Conservation (phyloP, 2,888 invertebrate species). For the Beris chalybata region DNA sequence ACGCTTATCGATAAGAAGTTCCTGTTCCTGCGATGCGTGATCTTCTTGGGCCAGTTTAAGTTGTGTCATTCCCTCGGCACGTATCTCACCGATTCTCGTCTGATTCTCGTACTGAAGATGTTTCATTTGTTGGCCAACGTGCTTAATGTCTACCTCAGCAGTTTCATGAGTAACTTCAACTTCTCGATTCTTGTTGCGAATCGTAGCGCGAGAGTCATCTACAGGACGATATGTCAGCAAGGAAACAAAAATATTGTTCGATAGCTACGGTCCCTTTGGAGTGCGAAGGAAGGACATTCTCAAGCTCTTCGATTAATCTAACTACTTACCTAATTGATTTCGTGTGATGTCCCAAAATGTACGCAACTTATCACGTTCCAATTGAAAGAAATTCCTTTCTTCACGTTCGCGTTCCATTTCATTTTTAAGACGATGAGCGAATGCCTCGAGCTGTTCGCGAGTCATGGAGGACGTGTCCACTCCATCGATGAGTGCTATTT, state of each 20-base stretch:
- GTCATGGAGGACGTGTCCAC: conserved; percentile 91
- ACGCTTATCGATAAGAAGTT: conserved; percentile 64
- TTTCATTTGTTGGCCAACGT: conserved; percentile 90
- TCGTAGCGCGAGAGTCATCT: conserved; percentile 57
- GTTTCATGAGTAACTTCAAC: conserved; percentile 85
- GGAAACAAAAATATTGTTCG: too few relatives aligned
- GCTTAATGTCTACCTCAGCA: conserved; percentile 84
- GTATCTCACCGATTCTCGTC: conserved; percentile 78
- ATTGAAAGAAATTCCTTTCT: conserved; percentile 92
- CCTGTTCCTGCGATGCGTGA: conserved; percentile 73
- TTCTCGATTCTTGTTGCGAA: conserved; percentile 77
- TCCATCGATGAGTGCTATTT: conserved; percentile 75
- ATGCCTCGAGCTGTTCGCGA: conserved; percentile 88
- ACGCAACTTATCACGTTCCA: conserved; percentile 91
- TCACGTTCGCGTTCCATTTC: conserved; percentile 93
- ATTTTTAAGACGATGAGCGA: conserved; percentile 80
- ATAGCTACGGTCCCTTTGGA: too few relatives aligned
- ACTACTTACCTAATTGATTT: conserved; percentile 77
- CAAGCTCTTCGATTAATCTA: neutral
- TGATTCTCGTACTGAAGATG: conserved; percentile 91
- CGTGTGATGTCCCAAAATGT: conserved; percentile 96
- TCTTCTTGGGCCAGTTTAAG: conserved; percentile 84
- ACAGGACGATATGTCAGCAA: neutral
- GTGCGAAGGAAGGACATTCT: too few relatives aligned
- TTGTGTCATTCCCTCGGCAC: conserved; percentile 81